Conservation (phyloP, 2,888 invertebrate genomes). For the Dryobota labecula region DNA sequence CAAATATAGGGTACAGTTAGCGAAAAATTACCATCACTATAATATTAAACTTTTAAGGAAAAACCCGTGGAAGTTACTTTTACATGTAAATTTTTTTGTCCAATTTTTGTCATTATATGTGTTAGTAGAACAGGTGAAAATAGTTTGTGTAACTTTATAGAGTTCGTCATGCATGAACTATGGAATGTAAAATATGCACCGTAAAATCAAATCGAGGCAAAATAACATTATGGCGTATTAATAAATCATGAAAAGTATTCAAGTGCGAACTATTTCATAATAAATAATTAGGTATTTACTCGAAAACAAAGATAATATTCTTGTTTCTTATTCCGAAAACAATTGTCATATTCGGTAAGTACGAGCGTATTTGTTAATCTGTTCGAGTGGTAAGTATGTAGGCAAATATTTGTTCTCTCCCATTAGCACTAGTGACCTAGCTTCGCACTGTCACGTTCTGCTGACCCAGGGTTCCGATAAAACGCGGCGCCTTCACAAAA, state of each 20-base stretch:
- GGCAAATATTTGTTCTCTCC: constrained; percentile 22
- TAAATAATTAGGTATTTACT: no score
- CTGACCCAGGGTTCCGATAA: constrained; percentile 51
- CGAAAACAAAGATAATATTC: background rate
- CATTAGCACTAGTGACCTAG: constrained; percentile 41
- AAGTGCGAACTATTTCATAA: constrained; percentile 3
- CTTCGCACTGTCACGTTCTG: constrained; percentile 54
- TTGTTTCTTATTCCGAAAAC: background rate
- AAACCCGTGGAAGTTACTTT: constrained; percentile 16
- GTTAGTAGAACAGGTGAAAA: constrained; percentile 39
- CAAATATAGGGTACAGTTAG: background rate
- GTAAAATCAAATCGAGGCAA: constrained; percentile 48
- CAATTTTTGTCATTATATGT: no score
- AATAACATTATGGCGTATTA: constrained; percentile 27
- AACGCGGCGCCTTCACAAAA: constrained; percentile 31
- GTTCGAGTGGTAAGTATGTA: background rate
- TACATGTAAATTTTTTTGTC: no score
- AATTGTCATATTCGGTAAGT: no score
- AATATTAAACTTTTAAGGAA: constrained; percentile 20
- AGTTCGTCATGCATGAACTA: constrained; percentile 49
- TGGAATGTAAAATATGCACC: constrained; percentile 55
- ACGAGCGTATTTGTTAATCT: constrained; percentile 6
- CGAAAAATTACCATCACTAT: constrained; percentile 25
- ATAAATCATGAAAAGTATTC: constrained; percentile 18
- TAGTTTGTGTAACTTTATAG: constrained; percentile 47